Percentiles rank a stretch among this genome's conserved stretches.
Evolutionary conservation across 2,113 vertebrate species (phyloP).

Genomic region (Anhinga anhinga): DNA sequence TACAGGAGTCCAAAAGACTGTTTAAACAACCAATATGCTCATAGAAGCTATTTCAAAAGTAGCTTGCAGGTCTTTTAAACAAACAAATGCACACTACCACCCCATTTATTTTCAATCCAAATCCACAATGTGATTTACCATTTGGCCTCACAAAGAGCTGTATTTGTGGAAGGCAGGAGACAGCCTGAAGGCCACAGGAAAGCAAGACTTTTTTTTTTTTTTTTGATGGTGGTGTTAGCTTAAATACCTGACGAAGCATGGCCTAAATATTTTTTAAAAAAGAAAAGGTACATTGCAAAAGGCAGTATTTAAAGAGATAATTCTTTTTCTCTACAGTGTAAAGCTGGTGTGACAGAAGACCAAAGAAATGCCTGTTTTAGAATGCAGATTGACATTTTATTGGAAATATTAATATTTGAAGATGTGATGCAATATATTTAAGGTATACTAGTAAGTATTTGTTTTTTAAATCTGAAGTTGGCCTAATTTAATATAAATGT

Average conservation of each 20-base stretch:
- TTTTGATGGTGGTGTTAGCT: not conserved
- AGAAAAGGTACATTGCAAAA: not conserved
- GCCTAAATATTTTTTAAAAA: not conserved
- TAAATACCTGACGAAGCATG: not conserved
- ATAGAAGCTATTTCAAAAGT: not conserved
- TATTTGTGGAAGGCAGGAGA: not conserved
- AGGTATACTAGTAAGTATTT: not conserved
- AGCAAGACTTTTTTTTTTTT: too few relatives aligned
- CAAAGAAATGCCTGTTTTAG: not conserved
- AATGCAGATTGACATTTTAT: not conserved
- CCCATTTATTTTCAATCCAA: not conserved
- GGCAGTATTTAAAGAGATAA: not conserved
- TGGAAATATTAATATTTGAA: not conserved
- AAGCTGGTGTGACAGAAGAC: not conserved
- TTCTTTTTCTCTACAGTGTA: not conserved
- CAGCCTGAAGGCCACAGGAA: not conserved
- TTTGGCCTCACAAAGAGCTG: not conserved
- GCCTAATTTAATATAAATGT: not conserved
- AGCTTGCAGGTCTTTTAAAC: not conserved
- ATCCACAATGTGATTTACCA: not conserved
- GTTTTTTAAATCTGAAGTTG: not conserved
- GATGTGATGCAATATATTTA: not conserved
- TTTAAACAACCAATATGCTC: not conserved
- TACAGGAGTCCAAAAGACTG: not conserved
- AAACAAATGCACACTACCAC: not conserved